Evolutionary conservation across 2,888 invertebrate species (phyloP), one percentile per base, ranked within the genome.

Genomic region (Heliconius ethilla): DNA sequence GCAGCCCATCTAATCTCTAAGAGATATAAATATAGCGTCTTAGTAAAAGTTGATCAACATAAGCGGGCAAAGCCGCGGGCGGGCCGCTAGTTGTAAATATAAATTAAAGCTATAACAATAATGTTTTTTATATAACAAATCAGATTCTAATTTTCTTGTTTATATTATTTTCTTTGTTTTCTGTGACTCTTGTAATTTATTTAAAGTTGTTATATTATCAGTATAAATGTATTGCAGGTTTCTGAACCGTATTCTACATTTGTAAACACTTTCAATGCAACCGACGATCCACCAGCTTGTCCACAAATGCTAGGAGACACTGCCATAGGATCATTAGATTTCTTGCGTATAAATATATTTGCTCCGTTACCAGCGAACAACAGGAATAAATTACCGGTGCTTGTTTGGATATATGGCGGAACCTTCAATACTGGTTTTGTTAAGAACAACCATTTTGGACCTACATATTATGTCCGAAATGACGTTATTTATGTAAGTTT

Each of bases 401-500:
- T 91, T 0, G 87, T 90, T 2, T 91, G 87, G 87, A 88, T 90
- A 29, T 82, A 88, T 70, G 91, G 91, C 2, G 91, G 91, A 1
- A 81, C 80, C 2, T 89, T 87, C 76, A n/a, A 45, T 0, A 75
- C 80, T 13, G 91, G 91, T 10, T 86, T 79, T 40, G 82, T 86
- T 3, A 85, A 86, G 1, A 85, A 85, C 81, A 82, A 81, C n/a
- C 3, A 85, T 0, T 86, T 86, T 67, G 90, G 90, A 2, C 90
- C 90, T 0, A 83, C 82, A 22, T 87, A 83, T 78, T 82, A 91
- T 67, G 85, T 91, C 0, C 83, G 85, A 76, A 87, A 91, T 69
- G 87, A 89, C 37, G 82, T 91, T 0, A 86, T 91, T 73, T 80
- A 90, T 62, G 89, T 92, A 0, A 88, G 89, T 3, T 37, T 91